Conservation (phyloP, 2,113 vertebrate genomes). For the Gymnarchus niloticus region DNA sequence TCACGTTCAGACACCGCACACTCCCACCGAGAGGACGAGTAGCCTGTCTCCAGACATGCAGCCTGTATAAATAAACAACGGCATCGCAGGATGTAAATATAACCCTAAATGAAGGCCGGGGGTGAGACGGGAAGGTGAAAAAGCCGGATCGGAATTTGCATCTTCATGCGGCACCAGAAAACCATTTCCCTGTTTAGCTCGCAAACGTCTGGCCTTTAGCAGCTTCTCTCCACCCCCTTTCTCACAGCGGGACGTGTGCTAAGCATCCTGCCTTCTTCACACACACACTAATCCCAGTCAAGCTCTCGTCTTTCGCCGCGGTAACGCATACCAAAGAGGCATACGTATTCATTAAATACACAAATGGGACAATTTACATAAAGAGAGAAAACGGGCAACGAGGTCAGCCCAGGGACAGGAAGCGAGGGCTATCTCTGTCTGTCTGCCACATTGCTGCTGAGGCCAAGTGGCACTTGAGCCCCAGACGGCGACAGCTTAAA, state of each 20-base stretch:
- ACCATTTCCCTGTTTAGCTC: constrained; percentile 15
- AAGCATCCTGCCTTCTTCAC: neutral
- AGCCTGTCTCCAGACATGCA: constrained; percentile 31
- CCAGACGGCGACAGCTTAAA: neutral
- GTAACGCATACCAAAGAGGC: neutral
- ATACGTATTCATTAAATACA: neutral
- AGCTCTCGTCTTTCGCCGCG: neutral
- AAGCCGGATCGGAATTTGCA: constrained; percentile 2
- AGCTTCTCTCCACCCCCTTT: neutral
- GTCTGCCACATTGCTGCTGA: constrained; percentile 2
- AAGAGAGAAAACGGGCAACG: neutral
- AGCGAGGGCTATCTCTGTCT: neutral
- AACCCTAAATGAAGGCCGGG: neutral
- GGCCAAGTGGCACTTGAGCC: neutral
- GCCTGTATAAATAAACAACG: constrained; percentile 42
- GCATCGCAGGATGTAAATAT: constrained; percentile 36
- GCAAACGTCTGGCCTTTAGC: neutral
- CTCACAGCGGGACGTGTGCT: neutral
- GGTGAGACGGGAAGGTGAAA: constrained; percentile 16
- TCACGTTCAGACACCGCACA: neutral
- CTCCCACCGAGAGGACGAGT: neutral
- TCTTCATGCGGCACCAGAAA: constrained; percentile 13
- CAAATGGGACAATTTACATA: neutral
- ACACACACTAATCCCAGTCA: neutral
- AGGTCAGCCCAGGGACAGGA: neutral